Evolutionary conservation across 2,113 vertebrate genomes (phyloP).

Genomic region (Cygnus atratus): DNA sequence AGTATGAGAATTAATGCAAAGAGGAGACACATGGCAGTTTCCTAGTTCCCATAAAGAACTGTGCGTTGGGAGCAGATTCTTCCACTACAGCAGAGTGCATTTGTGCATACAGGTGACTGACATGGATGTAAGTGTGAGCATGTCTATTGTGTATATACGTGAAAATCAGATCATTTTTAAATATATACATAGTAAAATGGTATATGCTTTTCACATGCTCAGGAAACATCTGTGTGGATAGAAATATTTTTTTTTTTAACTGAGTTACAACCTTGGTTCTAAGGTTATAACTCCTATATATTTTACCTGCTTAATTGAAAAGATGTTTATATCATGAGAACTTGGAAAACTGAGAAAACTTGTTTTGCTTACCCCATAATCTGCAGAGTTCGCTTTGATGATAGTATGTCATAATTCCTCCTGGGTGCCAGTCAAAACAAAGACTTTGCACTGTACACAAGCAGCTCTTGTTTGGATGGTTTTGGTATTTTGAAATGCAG

Average conservation of each 20-base stretch:
- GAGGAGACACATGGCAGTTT: neutral
- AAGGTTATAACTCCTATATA: neutral
- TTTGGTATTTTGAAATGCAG: slow-evolving; percentile 55
- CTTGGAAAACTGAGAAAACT: slow-evolving; percentile 33
- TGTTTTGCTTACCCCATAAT: slow-evolving; percentile 28
- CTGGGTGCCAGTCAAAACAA: slow-evolving; percentile 62
- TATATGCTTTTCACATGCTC: neutral
- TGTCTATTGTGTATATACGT: neutral
- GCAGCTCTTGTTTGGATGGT: slow-evolving; percentile 51
- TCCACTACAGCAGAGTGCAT: neutral
- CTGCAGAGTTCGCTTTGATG: slow-evolving; percentile 54
- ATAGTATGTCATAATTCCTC: slow-evolving; percentile 43
- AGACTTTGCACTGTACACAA: slow-evolving; percentile 50
- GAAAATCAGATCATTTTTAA: neutral
- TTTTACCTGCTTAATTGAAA: neutral
- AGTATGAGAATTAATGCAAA: neutral
- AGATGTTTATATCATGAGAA: neutral
- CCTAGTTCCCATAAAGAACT: neutral
- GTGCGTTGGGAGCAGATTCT: neutral
- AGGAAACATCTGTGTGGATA: neutral
- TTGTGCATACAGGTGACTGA: neutral
- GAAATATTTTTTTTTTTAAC: neutral
- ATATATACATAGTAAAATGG: neutral
- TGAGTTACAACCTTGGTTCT: neutral
- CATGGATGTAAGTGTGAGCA: neutral